These are phyloP conservation scores for Leucoraja ocellata DNA, from an alignment of 2,797 vertebrate genomes.

Conservation along the genomic window DNA sequence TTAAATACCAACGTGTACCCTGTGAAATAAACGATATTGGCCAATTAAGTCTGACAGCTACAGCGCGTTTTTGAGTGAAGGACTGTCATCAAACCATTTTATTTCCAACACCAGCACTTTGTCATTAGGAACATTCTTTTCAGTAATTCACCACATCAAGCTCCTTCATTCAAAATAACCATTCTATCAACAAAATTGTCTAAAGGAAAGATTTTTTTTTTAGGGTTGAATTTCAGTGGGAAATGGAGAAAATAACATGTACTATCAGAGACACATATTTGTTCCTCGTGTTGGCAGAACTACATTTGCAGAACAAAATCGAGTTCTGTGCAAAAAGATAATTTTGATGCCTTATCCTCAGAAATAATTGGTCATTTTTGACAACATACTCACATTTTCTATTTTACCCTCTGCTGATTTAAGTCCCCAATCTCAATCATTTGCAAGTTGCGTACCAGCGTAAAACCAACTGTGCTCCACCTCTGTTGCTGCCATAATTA, in stretches of 20 bases:
- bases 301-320: background rate
- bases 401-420: background rate
- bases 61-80: background rate
- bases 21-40: background rate
- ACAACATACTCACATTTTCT: background rate
- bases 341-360: background rate
- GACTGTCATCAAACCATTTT: background rate
- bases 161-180: background rate
- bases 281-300: background rate
- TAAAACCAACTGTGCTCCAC: background rate
- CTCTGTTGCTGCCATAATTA: background rate
- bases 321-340: background rate
- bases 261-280: background rate
- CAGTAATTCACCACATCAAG: background rate
- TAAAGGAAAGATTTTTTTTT: background rate
- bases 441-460: background rate
- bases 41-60: conserved; percentile 2
- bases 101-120: background rate
- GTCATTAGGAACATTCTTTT: background rate
- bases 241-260: too few relatives aligned
- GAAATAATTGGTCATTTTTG: background rate
- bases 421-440: background rate
- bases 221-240: background rate
- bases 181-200: background rate
- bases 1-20: background rate